phyloP scores from a whole-genome alignment of 2,113 vertebrate genomes.

The Sterna hirundo region DNA sequence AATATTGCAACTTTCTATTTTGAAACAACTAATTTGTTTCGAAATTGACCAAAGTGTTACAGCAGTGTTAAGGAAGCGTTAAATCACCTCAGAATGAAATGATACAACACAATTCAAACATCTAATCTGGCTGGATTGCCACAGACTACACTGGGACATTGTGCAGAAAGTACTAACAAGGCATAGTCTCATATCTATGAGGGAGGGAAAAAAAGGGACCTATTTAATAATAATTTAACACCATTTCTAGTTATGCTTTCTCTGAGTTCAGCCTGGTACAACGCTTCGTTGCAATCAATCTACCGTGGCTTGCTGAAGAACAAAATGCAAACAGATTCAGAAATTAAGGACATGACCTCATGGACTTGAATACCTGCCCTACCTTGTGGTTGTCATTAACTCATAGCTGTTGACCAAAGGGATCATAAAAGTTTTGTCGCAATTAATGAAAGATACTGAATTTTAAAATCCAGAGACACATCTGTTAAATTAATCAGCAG shows the following conservation, averaged over 20 bases:
- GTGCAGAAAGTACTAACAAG: not conserved
- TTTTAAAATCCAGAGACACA: not conserved
- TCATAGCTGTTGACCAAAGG: not conserved
- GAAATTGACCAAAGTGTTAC: not conserved
- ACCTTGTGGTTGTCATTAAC: not conserved
- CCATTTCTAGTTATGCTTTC: not conserved
- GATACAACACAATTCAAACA: not conserved
- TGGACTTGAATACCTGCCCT: not conserved
- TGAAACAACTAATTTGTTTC: not conserved
- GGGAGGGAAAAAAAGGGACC: accelerated
- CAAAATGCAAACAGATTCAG: not conserved
- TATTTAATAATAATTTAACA: not conserved
- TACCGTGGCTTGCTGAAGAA: not conserved
- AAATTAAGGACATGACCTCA: not conserved
- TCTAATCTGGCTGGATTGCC: not conserved
- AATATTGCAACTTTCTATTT: not conserved
- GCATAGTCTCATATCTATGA: not conserved
- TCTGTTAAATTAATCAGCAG: not conserved
- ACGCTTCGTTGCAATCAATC: not conserved
- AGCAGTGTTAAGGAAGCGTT: not conserved
- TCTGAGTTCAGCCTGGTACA: not conserved
- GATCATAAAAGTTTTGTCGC: not conserved
- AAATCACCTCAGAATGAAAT: not conserved
- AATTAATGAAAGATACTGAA: not conserved
- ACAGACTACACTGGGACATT: not conserved